Evolutionary conservation across 2,888 invertebrate genomes (phyloP), one percentile per base, ranked within the genome.

Genomic region (Caenorhabditis panamensis): DNA sequence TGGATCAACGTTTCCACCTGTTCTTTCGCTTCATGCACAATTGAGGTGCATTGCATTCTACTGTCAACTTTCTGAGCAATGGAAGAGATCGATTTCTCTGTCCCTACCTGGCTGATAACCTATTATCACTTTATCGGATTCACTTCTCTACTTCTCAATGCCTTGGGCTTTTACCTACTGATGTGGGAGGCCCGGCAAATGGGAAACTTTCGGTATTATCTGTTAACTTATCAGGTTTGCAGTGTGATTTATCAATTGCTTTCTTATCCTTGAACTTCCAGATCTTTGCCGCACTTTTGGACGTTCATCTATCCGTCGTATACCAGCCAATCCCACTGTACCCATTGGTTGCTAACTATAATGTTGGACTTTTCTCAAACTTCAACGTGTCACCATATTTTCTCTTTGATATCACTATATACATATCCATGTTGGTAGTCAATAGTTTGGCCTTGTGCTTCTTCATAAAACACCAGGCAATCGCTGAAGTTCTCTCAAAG

Each of bases 221-320:
- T 67, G 44, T 13, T 67, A 28, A 1, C 28, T 26, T 67, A 56
- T 56, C 67, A 67, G 44, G 67, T 67, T 1, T n/a, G 4, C n/a
- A n/a, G n/a, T n/a, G n/a, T n/a, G n/a, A n/a, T n/a, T n/a, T n/a
- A n/a, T n/a, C n/a, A n/a, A n/a, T n/a, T n/a, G n/a, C n/a, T n/a
- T n/a, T n/a, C n/a, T n/a, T n/a, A n/a, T n/a, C n/a, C n/a, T n/a
- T n/a, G n/a, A n/a, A n/a, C n/a, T n/a, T n/a, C n/a, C n/a, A n/a
- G n/a, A n/a, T n/a, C n/a, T n/a, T 9, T 31, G 31, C 9, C 5
- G 47, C 31, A 31, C 4, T 31, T 4, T 31, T 31, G 9, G 31
- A 31, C 9, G 31, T 31, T 31, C 31, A 31, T 31, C 9, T 31
- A 9, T 6, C 31, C 4, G 4, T 31, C 9, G 4, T 31, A 31